These are phyloP conservation scores for Chironomus tepperi DNA, from an alignment of 1,140 invertebrate genomes.

Conservation along the genomic window DNA sequence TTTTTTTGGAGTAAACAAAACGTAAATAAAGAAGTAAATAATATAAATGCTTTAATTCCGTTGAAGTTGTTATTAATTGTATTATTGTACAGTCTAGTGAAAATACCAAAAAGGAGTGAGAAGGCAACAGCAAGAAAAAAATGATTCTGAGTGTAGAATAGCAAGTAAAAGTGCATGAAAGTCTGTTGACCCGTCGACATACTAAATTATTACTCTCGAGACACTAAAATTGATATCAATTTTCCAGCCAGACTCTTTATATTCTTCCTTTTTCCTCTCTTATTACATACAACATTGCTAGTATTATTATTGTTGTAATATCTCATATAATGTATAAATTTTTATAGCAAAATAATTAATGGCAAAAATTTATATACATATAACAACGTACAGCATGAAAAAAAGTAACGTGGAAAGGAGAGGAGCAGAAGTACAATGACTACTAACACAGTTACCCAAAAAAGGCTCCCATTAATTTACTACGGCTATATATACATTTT, in stretches of 20 bases:
- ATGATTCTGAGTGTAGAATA: neutral
- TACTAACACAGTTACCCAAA: slow-evolving; percentile 19
- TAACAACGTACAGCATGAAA: neutral
- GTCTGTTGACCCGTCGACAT: slow-evolving; percentile 21
- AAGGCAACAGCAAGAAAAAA: neutral
- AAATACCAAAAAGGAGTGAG: neutral
- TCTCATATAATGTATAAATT: slow-evolving; percentile 7
- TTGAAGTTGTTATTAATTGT: neutral
- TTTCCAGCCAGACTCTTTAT: slow-evolving; percentile 17
- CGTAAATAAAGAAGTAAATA: slow-evolving; percentile 34
- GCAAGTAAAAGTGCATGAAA: slow-evolving; percentile 22
- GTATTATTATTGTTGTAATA: slow-evolving; percentile 19
- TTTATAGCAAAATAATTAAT: slow-evolving; percentile 24
- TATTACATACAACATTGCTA: neutral
- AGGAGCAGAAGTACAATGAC: neutral
- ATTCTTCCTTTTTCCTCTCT: neutral
- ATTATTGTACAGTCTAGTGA: no score
- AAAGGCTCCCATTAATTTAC: slow-evolving; percentile 21
- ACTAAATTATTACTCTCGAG: slow-evolving; percentile 20
- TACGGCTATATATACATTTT: slow-evolving; percentile 18
- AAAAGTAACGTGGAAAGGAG: no score
- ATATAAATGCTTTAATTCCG: slow-evolving; percentile 7
- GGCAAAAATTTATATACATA: slow-evolving; percentile 15
- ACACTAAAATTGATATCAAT: slow-evolving; percentile 22
- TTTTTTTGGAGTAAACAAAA: slow-evolving; percentile 24